Conservation (phyloP, 2,797 vertebrate species). For the Rhinichthys osculus region DNA sequence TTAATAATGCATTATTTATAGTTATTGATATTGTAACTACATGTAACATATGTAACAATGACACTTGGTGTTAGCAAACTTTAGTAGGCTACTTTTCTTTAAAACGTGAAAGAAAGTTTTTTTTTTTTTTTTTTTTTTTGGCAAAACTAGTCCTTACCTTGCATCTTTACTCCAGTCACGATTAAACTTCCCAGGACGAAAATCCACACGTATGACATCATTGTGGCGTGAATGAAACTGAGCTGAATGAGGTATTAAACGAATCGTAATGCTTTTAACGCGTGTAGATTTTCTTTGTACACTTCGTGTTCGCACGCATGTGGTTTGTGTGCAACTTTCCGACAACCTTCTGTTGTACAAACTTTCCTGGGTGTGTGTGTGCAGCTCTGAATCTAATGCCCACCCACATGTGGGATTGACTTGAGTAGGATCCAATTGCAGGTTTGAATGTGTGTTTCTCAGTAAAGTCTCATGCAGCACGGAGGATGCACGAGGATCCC, state of each 20-base stretch:
- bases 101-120: neutral
- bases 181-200: conserved; percentile 76
- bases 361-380: conserved; percentile 43
- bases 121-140: neutral
- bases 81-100: neutral
- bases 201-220: conserved; percentile 84
- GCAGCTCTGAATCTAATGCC: conserved; percentile 18
- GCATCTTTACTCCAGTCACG: conserved; percentile 69
- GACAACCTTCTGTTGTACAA: conserved; percentile 54
- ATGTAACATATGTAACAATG: no score
- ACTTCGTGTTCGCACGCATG: neutral
- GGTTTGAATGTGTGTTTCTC: neutral
- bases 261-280: no score
- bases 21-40: no score
- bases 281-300: neutral
- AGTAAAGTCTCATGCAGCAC: neutral
- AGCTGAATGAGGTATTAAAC: neutral
- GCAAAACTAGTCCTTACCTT: conserved; percentile 59
- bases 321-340: conserved; percentile 23
- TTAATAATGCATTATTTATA: no score
- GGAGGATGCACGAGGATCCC: neutral
- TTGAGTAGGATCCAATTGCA: conserved; percentile 46
- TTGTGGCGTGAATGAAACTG: conserved; percentile 50
- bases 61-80: no score
- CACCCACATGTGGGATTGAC: conserved; percentile 45